Evolutionary conservation across 2,797 vertebrate species (phyloP).

Genomic region (Channa striata): DNA sequence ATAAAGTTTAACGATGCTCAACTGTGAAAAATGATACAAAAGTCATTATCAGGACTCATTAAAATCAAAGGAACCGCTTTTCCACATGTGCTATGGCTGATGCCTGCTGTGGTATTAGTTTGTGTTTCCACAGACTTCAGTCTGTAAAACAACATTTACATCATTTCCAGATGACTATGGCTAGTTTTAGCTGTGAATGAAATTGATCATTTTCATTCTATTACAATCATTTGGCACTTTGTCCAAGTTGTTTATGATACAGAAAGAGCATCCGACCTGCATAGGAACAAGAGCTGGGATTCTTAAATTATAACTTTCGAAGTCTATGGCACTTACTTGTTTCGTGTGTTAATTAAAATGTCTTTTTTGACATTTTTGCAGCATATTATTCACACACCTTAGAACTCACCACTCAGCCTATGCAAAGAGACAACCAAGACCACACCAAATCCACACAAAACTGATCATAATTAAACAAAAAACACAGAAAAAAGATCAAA

Average conservation of each 20-base stretch:
- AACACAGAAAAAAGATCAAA: conserved; percentile 45
- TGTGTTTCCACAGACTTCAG: conserved; percentile 25
- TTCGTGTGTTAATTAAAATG: no score
- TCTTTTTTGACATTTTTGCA: neutral
- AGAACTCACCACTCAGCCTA: conserved; percentile 10
- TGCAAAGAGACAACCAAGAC: neutral
- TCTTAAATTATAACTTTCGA: no score
- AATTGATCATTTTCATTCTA: neutral
- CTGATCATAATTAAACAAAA: conserved; percentile 48
- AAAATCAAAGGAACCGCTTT: conserved; percentile 27
- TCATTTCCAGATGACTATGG: conserved; percentile 10
- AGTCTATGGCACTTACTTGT: no score
- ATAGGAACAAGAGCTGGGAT: neutral
- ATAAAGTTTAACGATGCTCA: conserved; percentile 27
- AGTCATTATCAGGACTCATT: neutral
- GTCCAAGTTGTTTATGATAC: neutral
- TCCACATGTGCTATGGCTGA: conserved; percentile 2
- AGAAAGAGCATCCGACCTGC: neutral
- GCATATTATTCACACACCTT: neutral
- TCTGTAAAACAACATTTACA: conserved; percentile 1
- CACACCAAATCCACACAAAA: conserved; percentile 57
- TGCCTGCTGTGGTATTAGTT: conserved; percentile 7
- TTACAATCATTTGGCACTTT: neutral
- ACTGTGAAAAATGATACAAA: conserved; percentile 23
- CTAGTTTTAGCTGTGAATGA: conserved; percentile 1